Base-by-base conservation (phyloP, 35 echinoderm and acorn worm genomes). In the Lytechinus variegatus region DNA sequence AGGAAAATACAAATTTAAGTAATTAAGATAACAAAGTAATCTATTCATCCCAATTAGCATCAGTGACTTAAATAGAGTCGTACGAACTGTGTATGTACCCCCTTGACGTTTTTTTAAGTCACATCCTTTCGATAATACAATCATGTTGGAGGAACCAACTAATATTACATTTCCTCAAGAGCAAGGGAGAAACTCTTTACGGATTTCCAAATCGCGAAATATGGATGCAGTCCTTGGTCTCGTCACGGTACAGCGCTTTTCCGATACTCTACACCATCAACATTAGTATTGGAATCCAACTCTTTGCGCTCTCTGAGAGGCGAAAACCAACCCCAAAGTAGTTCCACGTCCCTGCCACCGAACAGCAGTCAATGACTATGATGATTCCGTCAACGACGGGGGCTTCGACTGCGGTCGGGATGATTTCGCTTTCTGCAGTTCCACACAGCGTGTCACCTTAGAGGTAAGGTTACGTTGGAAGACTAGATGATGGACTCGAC, bases 271-370 rank as follows among this genome's bases (percentile, higher is more conserved):
- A 90, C 88, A 90, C 88, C 88, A 79, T 90, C 88, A 90, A 90
- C 88, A 54, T 54, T 54, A 12, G 88, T 44, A 90, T 33, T 44
- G 88, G 52, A 54, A 90, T 21, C 29, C 19, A 79, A 79, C 16
- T 24, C 66, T 4, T 79, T 79, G 19, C 33, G 33, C 9, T 90
- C 16, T 19, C 52, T 28, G 16, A 90, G 88, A 90, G 88, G 88
- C 88, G 88, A 90, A 90, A 90, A 33, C 88, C 29, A 90, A 90
- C 88, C 13, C 88, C 27, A 90, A 90, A 90, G 88, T 90, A 51
- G 88, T 90, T 90, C 88, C 88, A 90, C 88, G 27, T 90, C 88
- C 88, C 27, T 90, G 28, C 29, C 88, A 10, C 28, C 21, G 88
- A 90, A 12, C 88, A 24, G n/a, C 66, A 79, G n/a, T 79, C n/a